These are phyloP conservation scores for Salvelinus fontinalis DNA, from an alignment of 2,113 vertebrate species.

Conservation along the genomic window DNA sequence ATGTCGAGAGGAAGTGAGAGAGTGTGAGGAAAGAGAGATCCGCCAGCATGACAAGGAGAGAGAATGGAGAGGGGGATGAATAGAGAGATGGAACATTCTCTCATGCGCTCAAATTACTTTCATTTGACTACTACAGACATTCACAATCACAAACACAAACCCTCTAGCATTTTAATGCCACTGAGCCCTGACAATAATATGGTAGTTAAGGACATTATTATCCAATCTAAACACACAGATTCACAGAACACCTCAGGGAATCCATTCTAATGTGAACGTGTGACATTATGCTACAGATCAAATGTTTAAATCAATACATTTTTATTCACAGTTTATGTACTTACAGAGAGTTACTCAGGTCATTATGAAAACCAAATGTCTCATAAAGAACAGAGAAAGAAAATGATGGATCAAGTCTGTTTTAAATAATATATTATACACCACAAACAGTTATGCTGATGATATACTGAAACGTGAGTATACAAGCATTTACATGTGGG, in stretches of 20 bases:
- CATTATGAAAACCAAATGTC: too few species aligned
- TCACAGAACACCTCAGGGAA: conserved; percentile 19
- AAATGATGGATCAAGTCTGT: too few species aligned
- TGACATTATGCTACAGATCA: neutral
- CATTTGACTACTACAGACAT: conserved; percentile 57
- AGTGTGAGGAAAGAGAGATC: neutral
- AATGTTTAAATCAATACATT: too few species aligned
- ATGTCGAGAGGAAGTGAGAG: neutral
- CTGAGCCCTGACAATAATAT: neutral
- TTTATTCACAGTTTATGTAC: too few species aligned
- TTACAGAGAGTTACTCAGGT: too few species aligned
- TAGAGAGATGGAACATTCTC: conserved; percentile 50
- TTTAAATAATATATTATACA: too few species aligned
- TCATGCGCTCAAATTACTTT: conserved; percentile 63
- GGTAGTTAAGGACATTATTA: conserved; percentile 8
- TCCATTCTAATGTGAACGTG: conserved; percentile 21
- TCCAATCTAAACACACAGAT: conserved; percentile 40
- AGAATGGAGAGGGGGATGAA: conserved; percentile 37
- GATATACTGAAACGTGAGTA: conserved; percentile 31
- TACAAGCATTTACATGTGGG: conserved; percentile 32
- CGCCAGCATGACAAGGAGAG: neutral
- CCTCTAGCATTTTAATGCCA: conserved; percentile 39
- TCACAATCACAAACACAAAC: conserved; percentile 46
- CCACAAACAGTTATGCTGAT: neutral
- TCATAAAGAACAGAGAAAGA: too few species aligned